These are phyloP conservation scores for Leptinotarsa tumamoca DNA, from an alignment of 2,888 invertebrate genomes.

Conservation along the genomic window DNA sequence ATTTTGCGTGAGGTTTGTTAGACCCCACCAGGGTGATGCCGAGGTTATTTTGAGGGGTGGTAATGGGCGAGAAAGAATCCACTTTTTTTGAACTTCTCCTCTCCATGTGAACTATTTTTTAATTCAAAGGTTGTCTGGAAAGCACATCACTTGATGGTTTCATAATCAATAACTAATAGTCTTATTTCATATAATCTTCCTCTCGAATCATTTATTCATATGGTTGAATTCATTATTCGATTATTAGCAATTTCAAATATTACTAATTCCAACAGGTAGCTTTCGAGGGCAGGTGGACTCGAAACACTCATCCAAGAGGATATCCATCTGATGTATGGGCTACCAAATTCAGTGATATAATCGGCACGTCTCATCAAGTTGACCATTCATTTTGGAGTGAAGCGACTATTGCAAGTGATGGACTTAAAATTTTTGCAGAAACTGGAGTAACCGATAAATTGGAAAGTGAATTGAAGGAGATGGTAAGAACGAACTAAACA, in stretches of 20 bases:
- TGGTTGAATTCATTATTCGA: too few relatives aligned
- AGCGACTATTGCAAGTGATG: slow-evolving; percentile 85
- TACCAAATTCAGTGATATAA: slow-evolving; percentile 94
- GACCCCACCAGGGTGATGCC: too few relatives aligned
- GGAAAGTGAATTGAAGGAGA: slow-evolving; percentile 87
- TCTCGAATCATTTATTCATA: too few relatives aligned
- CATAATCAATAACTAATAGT: too few relatives aligned
- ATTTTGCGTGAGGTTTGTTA: too few relatives aligned
- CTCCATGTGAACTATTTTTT: too few relatives aligned
- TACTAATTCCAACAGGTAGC: slow-evolving; percentile 71
- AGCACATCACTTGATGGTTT: too few relatives aligned
- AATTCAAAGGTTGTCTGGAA: too few relatives aligned
- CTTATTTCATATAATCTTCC: too few relatives aligned
- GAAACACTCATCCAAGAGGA: slow-evolving; percentile 93
- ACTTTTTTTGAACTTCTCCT: too few relatives aligned
- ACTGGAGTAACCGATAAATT: slow-evolving; percentile 89
- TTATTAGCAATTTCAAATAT: background rate
- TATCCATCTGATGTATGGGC: slow-evolving; percentile 88
- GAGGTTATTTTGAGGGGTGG: too few relatives aligned
- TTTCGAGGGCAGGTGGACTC: slow-evolving; percentile 93
- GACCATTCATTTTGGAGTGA: slow-evolving; percentile 91
- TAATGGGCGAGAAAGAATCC: too few relatives aligned
- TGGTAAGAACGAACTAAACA: slow-evolving; percentile 74
- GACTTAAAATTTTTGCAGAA: slow-evolving; percentile 90
- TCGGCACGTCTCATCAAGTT: slow-evolving; percentile 89